These are phyloP conservation scores for Xenus cinereus DNA, from an alignment of 2,113 vertebrate species.

Conservation along the genomic window DNA sequence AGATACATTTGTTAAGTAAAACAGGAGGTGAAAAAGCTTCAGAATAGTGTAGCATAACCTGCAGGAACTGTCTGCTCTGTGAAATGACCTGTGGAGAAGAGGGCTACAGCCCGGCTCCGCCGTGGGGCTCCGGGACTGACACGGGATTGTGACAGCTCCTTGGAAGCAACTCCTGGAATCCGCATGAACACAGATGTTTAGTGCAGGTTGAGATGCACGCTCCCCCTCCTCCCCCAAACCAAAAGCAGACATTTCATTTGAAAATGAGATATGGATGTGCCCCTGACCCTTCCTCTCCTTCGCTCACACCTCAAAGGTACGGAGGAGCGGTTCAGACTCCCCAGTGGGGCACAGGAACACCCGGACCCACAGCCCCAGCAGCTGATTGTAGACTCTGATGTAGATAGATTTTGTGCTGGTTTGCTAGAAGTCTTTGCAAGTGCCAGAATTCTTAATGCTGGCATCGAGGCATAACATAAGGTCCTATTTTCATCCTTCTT, in stretches of 20 bases:
- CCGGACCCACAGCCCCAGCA: neutral
- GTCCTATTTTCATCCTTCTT: neutral
- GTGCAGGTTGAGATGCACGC: neutral
- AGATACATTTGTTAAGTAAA: neutral
- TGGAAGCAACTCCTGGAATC: neutral
- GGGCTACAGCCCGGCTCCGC: neutral
- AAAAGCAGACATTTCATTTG: neutral
- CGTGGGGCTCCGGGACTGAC: neutral
- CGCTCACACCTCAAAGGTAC: neutral
- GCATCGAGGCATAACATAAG: neutral
- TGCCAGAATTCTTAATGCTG: neutral
- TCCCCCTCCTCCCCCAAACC: rapidly evolving
- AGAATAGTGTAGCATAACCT: neutral
- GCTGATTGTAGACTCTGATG: neutral
- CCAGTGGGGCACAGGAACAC: neutral
- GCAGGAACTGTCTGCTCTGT: neutral
- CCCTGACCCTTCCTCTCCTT: neutral
- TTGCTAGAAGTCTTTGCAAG: neutral
- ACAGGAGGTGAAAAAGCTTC: neutral
- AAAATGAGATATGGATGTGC: neutral
- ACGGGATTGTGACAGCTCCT: neutral
- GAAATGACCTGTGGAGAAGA: neutral
- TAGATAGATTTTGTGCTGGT: neutral
- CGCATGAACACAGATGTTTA: neutral
- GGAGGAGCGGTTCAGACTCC: neutral